phyloP scores from a whole-genome alignment of 2,113 vertebrate species.

The Taxidea taxus region DNA sequence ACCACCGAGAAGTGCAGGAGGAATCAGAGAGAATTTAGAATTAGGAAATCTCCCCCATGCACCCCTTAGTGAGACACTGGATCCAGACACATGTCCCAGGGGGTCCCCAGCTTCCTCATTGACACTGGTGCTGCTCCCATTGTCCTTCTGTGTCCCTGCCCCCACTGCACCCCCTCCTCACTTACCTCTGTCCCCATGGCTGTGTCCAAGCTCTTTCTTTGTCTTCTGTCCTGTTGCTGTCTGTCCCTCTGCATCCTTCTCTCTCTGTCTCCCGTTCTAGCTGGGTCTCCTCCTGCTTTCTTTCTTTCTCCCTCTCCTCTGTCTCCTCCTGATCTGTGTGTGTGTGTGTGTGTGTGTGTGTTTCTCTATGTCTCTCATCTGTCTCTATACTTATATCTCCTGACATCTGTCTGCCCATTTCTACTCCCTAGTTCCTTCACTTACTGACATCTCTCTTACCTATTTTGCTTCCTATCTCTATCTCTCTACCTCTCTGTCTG shows the following conservation, averaged over 20 bases:
- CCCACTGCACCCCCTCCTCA: not conserved
- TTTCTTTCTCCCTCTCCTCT: not conserved
- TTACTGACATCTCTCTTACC: not conserved
- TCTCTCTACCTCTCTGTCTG: not conserved
- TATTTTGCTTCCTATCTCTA: not conserved
- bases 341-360: not conserved
- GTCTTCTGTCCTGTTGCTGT: not conserved
- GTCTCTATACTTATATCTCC: not conserved
- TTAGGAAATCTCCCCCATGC: not conserved
- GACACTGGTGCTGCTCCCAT: not conserved
- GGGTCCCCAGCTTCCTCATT: fast-evolving
- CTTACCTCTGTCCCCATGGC: not conserved
- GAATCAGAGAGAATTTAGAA: not conserved
- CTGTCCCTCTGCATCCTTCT: not conserved
- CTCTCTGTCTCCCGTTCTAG: not conserved
- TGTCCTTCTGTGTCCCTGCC: fast-evolving
- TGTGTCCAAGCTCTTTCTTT: not conserved
- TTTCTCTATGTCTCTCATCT: not conserved
- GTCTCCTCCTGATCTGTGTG: not conserved
- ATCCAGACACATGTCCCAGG: not conserved
- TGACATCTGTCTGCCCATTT: not conserved
- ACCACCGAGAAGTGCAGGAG: not conserved
- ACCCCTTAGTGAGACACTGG: not conserved
- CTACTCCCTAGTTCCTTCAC: not conserved
- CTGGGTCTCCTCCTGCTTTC: not conserved